phyloP scores from a whole-genome alignment of 2,888 invertebrate genomes.

The Bombyx huttoni region DNA sequence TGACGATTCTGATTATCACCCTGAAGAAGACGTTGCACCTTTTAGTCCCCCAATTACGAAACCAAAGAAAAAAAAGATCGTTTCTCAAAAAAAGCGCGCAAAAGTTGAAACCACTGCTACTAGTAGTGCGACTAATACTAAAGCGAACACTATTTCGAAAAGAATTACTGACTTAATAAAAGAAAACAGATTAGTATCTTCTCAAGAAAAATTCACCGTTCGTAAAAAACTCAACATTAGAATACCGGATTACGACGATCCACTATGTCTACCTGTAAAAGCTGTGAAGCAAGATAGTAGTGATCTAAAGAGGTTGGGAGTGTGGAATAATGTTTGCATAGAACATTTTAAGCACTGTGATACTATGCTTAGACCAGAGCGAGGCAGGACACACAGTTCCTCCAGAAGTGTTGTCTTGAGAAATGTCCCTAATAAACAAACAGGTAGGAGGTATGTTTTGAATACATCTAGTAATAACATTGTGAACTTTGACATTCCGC shows the following conservation, averaged over 20 bases:
- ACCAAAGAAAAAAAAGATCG: slow-evolving; percentile 11
- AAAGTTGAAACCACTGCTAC: neutral
- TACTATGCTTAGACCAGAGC: slow-evolving; percentile 28
- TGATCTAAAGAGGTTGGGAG: slow-evolving; percentile 32
- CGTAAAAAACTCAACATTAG: slow-evolving; percentile 30
- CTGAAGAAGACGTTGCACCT: slow-evolving; percentile 24
- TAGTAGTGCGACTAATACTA: too few species aligned
- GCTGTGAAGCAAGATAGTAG: slow-evolving; percentile 24
- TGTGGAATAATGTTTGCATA: slow-evolving; percentile 54
- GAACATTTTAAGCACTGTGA: slow-evolving; percentile 42
- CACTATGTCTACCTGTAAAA: slow-evolving; percentile 50
- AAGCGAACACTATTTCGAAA: too few species aligned
- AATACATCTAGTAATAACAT: neutral
- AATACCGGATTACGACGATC: slow-evolving; percentile 57
- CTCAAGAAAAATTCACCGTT: slow-evolving; percentile 10
- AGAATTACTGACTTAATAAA: slow-evolving; percentile 6
- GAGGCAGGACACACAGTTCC: slow-evolving; percentile 30
- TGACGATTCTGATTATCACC: slow-evolving; percentile 54
- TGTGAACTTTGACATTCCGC: neutral
- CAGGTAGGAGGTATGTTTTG: slow-evolving; percentile 22
- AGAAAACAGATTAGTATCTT: slow-evolving; percentile 1
- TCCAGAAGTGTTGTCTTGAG: slow-evolving; percentile 38
- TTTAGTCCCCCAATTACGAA: slow-evolving; percentile 17
- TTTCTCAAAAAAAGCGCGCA: slow-evolving; percentile 12
- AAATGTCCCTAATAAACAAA: slow-evolving; percentile 36